Evolutionary conservation across 2,888 invertebrate genomes (phyloP).

Genomic region (Cephus sareptanus): DNA sequence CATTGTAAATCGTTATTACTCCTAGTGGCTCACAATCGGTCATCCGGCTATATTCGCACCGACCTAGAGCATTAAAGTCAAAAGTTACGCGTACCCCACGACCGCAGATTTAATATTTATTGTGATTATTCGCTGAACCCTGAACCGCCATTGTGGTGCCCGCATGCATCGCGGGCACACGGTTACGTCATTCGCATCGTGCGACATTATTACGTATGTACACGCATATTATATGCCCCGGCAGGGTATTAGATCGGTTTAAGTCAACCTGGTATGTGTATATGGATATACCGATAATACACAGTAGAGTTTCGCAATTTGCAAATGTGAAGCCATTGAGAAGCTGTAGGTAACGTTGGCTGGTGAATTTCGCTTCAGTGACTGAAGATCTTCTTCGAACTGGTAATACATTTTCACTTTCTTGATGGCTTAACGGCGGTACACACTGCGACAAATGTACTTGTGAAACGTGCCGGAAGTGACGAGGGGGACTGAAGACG

Average conservation of each 20-base stretch:
- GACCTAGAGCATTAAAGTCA: neutral
- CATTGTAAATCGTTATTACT: neutral
- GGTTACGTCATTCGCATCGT: constrained; percentile 45
- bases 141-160: constrained; percentile 38
- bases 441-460: neutral
- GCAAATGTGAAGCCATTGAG: neutral
- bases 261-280: constrained; percentile 36
- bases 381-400: neutral
- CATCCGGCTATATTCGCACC: neutral
- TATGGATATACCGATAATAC: neutral
- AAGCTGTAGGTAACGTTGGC: neutral
- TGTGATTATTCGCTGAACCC: constrained; percentile 47
- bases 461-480: neutral
- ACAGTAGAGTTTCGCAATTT: neutral
- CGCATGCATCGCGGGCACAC: constrained; percentile 31
- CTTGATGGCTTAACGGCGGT: neutral
- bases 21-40: neutral
- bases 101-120: constrained; percentile 22
- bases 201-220: constrained; percentile 45
- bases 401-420: neutral
- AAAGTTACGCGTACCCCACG: neutral
- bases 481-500: neutral
- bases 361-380: neutral
- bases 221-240: constrained; percentile 35
- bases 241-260: constrained; percentile 35